Percentiles rank a stretch among this genome's conserved stretches.
phyloP scores from a whole-genome alignment of 1,140 invertebrate genomes.

The Cydia amplana region DNA sequence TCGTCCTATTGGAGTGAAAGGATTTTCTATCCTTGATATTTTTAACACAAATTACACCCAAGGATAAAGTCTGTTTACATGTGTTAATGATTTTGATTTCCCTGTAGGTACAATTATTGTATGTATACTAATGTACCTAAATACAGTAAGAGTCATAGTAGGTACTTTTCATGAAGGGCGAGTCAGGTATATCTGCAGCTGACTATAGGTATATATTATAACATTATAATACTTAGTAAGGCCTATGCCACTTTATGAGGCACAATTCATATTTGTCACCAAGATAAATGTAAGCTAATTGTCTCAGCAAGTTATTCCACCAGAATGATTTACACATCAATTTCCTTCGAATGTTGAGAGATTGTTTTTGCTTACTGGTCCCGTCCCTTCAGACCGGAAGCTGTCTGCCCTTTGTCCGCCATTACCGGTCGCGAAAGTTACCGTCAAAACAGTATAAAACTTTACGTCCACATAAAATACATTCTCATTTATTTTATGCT shows the following conservation, averaged over 20 bases:
- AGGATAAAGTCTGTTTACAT: background rate
- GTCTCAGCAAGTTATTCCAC: constrained; percentile 35
- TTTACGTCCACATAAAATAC: constrained; percentile 49
- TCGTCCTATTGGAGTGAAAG: constrained; percentile 45
- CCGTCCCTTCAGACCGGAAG: constrained; percentile 62
- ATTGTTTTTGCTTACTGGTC: constrained; percentile 61
- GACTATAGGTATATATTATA: no score
- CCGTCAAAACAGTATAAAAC: constrained; percentile 52
- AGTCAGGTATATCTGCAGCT: no score
- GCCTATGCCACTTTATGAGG: background rate
- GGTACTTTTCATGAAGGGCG: no score
- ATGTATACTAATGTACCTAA: no score
- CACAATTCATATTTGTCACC: constrained; percentile 16
- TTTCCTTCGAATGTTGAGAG: constrained; percentile 51
- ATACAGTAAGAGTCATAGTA: no score
- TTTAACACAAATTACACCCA: background rate
- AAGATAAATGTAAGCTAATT: constrained; percentile 27
- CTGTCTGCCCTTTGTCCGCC: constrained; percentile 61
- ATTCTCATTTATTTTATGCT: constrained; percentile 38
- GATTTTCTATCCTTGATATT: constrained; percentile 35
- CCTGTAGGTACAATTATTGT: no score
- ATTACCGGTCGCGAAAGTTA: constrained; percentile 58
- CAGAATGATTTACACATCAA: constrained; percentile 62
- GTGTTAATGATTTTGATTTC: background rate
- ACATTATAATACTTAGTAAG: no score